phyloP scores from a whole-genome alignment of 2,888 invertebrate species.

The Agapostemon virescens region DNA sequence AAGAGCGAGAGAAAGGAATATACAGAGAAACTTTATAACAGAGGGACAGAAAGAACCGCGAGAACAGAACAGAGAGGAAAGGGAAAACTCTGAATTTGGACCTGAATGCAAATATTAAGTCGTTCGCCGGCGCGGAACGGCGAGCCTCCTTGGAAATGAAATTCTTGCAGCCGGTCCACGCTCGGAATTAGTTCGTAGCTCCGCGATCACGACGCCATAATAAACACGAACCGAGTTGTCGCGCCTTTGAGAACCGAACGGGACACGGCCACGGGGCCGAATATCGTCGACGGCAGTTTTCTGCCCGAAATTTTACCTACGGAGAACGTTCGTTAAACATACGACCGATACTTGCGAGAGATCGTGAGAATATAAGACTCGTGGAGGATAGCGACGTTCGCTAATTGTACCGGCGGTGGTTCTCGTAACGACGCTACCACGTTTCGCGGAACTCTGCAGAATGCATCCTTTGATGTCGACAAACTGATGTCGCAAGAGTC shows the following conservation, averaged over 20 bases:
- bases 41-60: not conserved
- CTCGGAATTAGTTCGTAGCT: not conserved
- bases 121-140: not conserved
- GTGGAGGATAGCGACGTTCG: too few relatives aligned
- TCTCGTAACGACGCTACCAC: not conserved
- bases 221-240: not conserved
- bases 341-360: too few relatives aligned
- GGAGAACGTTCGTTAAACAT: too few relatives aligned
- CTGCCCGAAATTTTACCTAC: too few relatives aligned
- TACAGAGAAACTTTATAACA: too few relatives aligned
- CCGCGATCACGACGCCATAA: constrained; percentile 1
- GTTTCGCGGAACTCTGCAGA: too few relatives aligned
- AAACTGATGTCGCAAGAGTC: not conserved
- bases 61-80: not conserved
- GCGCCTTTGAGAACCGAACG: not conserved
- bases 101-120: constrained; percentile 11
- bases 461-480: not conserved
- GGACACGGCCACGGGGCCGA: too few relatives aligned
- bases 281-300: too few relatives aligned
- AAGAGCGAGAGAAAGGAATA: not conserved
- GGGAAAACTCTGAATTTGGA: not conserved
- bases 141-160: constrained; percentile 2
- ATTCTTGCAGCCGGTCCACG: constrained; percentile 9
- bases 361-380: too few relatives aligned
- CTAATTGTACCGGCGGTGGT: not conserved